Evolutionary conservation across 1,140 invertebrate genomes (phyloP).

Genomic region (Amyelois transitella): DNA sequence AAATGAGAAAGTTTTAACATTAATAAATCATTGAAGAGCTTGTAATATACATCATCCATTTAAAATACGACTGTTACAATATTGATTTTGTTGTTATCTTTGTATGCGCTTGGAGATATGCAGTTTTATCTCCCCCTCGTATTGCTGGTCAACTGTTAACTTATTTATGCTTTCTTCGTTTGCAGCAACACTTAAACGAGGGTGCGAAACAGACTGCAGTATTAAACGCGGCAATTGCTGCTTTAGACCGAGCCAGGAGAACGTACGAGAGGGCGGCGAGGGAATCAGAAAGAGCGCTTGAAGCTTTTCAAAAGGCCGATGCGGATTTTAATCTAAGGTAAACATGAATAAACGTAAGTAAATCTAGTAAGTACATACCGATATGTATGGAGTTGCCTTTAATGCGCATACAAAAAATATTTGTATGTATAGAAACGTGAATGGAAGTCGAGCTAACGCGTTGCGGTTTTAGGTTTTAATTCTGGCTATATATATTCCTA

Average conservation of each 20-base stretch:
- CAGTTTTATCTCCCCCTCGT: neutral
- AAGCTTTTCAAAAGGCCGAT: constrained; percentile 94
- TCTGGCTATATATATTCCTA: too few species aligned
- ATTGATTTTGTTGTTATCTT: constrained; percentile 4
- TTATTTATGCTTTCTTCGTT: constrained; percentile 13
- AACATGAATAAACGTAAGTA: constrained; percentile 5
- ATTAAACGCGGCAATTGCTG: constrained; percentile 80
- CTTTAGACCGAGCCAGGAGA: constrained; percentile 91
- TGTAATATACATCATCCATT: too few species aligned
- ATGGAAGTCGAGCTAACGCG: too few species aligned
- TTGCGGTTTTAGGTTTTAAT: too few species aligned
- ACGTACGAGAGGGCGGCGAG: constrained; percentile 95
- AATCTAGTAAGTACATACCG: too few species aligned
- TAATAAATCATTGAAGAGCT: too few species aligned
- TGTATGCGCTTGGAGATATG: neutral
- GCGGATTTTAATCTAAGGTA: constrained; percentile 95
- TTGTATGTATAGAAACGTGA: too few species aligned
- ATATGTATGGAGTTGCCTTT: too few species aligned
- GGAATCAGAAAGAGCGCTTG: constrained; percentile 93
- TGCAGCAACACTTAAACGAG: constrained; percentile 89
- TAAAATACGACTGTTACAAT: too few species aligned
- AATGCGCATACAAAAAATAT: too few species aligned
- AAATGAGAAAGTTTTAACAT: too few species aligned
- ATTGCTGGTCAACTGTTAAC: neutral
- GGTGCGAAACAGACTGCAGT: constrained; percentile 85